A percentile compares a stretch with the other conserved stretches of the same genome.
Conservation (phyloP, 2,797 vertebrate species). For the Clangula hyemalis region DNA sequence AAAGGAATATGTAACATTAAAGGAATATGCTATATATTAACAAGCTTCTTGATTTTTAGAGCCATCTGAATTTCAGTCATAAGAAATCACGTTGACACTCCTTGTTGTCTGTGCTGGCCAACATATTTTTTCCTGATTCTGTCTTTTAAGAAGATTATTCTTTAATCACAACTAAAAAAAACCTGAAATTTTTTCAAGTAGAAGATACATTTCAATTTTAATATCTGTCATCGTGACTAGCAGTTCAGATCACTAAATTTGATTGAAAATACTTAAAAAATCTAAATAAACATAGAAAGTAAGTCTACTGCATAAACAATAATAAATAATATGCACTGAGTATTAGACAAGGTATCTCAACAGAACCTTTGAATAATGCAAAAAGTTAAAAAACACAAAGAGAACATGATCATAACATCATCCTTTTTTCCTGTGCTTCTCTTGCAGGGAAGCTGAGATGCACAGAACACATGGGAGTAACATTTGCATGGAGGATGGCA, state of each 20-base stretch:
- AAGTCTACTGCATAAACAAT: neutral
- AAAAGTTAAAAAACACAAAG: neutral
- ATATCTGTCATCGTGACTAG: neutral
- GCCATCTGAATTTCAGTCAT: neutral
- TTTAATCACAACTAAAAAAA: neutral
- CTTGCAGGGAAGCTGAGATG: neutral
- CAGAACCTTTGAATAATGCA: neutral
- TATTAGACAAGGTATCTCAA: neutral
- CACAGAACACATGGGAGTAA: rapidly evolving
- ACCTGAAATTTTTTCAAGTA: neutral
- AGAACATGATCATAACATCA: neutral
- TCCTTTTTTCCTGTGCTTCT: neutral
- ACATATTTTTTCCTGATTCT: neutral
- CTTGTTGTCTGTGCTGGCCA: neutral
- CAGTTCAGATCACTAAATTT: neutral
- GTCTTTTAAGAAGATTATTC: neutral
- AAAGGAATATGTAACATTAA: neutral
- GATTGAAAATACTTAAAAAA: neutral
- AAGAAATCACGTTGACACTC: neutral
- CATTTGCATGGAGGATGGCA: neutral
- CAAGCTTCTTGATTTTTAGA: neutral
- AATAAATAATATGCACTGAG: neutral
- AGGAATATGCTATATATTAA: neutral
- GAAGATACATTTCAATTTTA: neutral
- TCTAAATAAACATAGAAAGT: neutral